These are phyloP conservation scores for Yoshiicerus persimilis DNA, from an alignment of 1,140 invertebrate genomes.

Conservation along the genomic window DNA sequence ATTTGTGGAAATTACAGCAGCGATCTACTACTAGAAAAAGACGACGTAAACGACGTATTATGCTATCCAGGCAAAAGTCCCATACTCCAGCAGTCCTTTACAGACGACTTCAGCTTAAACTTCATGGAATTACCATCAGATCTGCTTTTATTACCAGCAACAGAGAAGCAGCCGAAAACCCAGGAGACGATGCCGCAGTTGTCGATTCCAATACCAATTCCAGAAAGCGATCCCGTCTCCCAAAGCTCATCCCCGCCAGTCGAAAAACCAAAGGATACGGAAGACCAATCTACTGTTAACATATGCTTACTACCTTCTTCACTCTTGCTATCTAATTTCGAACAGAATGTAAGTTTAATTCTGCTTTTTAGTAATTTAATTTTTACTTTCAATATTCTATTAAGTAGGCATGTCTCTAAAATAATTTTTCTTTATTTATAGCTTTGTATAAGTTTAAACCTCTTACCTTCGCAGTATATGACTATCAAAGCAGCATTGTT, in stretches of 20 bases:
- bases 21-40: constrained; percentile 31
- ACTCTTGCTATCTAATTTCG: constrained; percentile 31
- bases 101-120: constrained; percentile 46
- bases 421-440: constrained; percentile 52
- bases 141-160: constrained; percentile 40
- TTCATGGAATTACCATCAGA: constrained; percentile 45
- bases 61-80: constrained; percentile 76
- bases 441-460: constrained; percentile 59
- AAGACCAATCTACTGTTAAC: constrained; percentile 48
- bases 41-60: constrained; percentile 61
- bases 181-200: not conserved
- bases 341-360: constrained; percentile 39
- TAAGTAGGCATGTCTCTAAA: too few relatives aligned
- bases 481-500: constrained; percentile 61
- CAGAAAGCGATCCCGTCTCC: not conserved
- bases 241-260: constrained; percentile 29
- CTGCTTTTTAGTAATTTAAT: not conserved
- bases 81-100: constrained; percentile 63
- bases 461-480: constrained; percentile 61
- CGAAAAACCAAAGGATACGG: constrained; percentile 49
- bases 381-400: too few relatives aligned
- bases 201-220: constrained; percentile 27
- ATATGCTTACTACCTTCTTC: constrained; percentile 25
- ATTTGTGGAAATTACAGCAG: not conserved
- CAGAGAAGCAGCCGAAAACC: constrained; percentile 29